Evolutionary conservation across 2,888 invertebrate genomes (phyloP), one percentile per base, ranked within the genome.

Genomic region (Orthosia incerta): DNA sequence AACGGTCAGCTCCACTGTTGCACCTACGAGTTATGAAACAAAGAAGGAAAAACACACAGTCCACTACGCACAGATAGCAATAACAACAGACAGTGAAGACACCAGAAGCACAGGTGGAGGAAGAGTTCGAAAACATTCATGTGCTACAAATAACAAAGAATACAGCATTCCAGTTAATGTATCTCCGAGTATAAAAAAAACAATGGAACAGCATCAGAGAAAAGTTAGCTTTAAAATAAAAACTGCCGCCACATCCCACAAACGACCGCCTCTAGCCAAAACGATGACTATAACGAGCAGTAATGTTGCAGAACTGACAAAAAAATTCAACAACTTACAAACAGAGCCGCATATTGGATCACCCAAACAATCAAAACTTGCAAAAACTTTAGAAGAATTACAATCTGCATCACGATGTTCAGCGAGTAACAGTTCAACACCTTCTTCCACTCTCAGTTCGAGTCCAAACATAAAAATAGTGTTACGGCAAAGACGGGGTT

Each of bases 271-370:
- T 45, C 82, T 94, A 50, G 91, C 95, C 15, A 96, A 95, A 87
- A 95, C 95, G 51, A 93, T 97, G 90, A 95, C 96, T 11, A 93
- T 97, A 79, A 92, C 95, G 18, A 95, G 96, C 76, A 97, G 94
- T 85, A 97, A 97, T 91, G 98, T 98, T 51, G 97, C 97, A 62
- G 97, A 97, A 89, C 91, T 98, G 74, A 97, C 98, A 1, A 97
- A 97, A 81, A 97, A 97, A 88, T 98, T 97, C 87, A 98, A 98
- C 89, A 97, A 97, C 89, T 94, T 97, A 87, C 96, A 97, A 79
- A 93, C 90, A 67, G 96, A 96, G 83, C 93, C 95, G 82, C 91
- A 88, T 73, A 91, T 91, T 60, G 91, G 91, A 7, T 88, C 96
- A 12, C 89, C 96, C 56, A 97, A 97, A 81, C 97, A 97, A 88